Base-by-base conservation (phyloP, 2,797 vertebrate genomes). In the Labroides dimidiatus region DNA sequence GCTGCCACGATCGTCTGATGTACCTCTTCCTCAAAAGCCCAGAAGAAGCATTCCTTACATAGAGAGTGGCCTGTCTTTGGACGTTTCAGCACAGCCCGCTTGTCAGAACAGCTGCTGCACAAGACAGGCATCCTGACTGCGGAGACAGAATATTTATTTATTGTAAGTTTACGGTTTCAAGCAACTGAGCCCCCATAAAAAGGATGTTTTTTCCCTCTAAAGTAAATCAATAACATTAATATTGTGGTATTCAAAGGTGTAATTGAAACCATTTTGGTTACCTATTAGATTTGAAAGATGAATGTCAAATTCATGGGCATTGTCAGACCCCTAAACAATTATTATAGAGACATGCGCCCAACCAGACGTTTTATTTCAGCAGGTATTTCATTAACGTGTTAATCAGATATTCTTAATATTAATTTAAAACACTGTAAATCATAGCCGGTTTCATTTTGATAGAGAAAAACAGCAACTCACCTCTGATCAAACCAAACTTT, bases 1-100 rank as follows among this genome's bases (percentile, higher is more conserved):
- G 92, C 95, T 0, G 91, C 57, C 2, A 87, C 53, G 10, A 97
- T 93, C 0, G 94, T 96, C 72, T 85, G 93, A 84, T 96, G 95
- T n/a, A 95, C 92, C 79, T 98, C 96, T 64, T 95, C 95, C 82
- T 97, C 96, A 36, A 98, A 96, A 19, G 95, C 93, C 54, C 89
- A 77, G 82, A 95, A 96, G 91, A 98, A 97, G 78, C 96, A 97
- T 44, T 88, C 74, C 48, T 95, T 94, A 45, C 96, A 97, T 62
- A 97, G 76, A 0, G 95, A 96, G 55, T 94, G 93, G 4, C 94
- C 94, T 0, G 95, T 96, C 75, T 95, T 95, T 0, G 95, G 96
- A 23, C 95, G 94, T 8, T 93, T 95, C 33, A 97, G 91, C 47
- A 91, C 89, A 0, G 96, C 96, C 0, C 94, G 93, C 7, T 87